phyloP scores from a whole-genome alignment of 2,797 vertebrate species.

The Austrolebias charrua region DNA sequence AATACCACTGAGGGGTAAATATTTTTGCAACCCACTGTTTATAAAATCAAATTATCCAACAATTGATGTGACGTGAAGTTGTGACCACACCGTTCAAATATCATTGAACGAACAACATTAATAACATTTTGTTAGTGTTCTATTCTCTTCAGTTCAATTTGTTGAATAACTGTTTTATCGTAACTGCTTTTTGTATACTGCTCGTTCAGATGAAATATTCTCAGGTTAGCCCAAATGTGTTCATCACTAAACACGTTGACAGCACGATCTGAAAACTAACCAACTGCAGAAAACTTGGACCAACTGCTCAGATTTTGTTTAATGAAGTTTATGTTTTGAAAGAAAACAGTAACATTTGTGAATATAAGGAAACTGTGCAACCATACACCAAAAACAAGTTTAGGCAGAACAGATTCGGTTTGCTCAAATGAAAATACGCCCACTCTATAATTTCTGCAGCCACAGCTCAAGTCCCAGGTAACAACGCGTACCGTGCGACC shows the following conservation, averaged over 20 bases:
- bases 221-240: background rate
- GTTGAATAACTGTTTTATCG: too few species aligned
- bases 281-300: too few species aligned
- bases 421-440: constrained; percentile 7
- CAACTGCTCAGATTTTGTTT: background rate
- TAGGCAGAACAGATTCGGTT: background rate
- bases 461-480: constrained; percentile 8
- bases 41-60: too few species aligned
- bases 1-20: too few species aligned
- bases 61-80: too few species aligned
- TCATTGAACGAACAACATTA: too few species aligned
- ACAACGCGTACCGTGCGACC: constrained; percentile 9
- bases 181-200: too few species aligned
- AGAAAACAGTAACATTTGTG: constrained; percentile 13
- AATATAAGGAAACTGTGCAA: background rate
- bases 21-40: too few species aligned
- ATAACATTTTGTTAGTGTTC: too few species aligned
- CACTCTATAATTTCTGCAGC: constrained; percentile 10
- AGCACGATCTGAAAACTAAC: too few species aligned
- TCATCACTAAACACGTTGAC: background rate
- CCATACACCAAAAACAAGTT: background rate
- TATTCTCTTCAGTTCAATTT: too few species aligned
- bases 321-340: background rate
- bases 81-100: too few species aligned
- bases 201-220: background rate